phyloP scores from a whole-genome alignment of 2,797 vertebrate genomes.

The Echeneis naucrates region DNA sequence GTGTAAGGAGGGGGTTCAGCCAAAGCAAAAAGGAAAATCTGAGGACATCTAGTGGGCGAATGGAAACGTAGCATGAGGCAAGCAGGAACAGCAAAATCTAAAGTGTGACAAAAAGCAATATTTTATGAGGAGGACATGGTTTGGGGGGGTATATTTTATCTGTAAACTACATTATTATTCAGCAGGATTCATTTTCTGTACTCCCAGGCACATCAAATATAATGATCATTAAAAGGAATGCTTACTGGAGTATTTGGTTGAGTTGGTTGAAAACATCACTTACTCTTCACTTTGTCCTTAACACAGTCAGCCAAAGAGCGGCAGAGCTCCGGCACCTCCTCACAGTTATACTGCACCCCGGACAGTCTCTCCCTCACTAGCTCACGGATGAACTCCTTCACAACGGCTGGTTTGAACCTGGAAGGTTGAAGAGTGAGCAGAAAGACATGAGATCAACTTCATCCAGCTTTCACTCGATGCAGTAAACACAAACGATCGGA shows the following conservation, averaged over 20 bases:
- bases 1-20: not conserved
- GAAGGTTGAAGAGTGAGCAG: not conserved
- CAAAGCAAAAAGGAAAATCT: not conserved
- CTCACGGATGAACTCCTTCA: constrained; percentile 89
- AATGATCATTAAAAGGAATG: too few relatives aligned
- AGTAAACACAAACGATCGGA: not conserved
- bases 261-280: constrained; percentile 9
- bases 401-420: constrained; percentile 89
- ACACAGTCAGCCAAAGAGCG: constrained; percentile 87
- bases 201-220: not conserved
- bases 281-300: constrained; percentile 92
- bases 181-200: not conserved
- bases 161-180: not conserved
- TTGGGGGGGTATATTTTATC: not conserved
- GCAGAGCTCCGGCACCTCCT: constrained; percentile 85
- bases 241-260: too few relatives aligned
- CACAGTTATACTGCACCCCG: constrained; percentile 84
- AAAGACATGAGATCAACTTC: not conserved
- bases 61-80: not conserved
- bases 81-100: too few relatives aligned
- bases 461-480: not conserved
- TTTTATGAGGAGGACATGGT: not conserved
- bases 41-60: not conserved
- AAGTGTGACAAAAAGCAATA: not conserved
- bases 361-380: constrained; percentile 89